phyloP scores from a whole-genome alignment of 2,888 invertebrate genomes.

The Pheosia gnoma region DNA sequence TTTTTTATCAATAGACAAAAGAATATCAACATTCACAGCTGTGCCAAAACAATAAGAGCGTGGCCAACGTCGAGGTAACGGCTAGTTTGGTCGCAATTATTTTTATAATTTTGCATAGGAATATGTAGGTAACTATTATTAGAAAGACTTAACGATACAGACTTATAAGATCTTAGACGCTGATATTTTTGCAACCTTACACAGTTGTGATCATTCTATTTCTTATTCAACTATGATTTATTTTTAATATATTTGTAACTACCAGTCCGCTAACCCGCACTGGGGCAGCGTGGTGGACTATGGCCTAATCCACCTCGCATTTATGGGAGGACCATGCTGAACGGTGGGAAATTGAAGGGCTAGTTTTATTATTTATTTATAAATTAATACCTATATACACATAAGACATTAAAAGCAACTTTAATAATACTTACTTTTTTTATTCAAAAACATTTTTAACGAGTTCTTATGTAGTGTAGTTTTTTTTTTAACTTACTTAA shows the following conservation, averaged over 20 bases:
- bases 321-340: background rate
- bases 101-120: background rate
- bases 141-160: background rate
- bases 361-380: too few species aligned
- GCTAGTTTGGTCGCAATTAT: conserved; percentile 1
- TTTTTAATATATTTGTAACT: background rate
- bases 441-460: too few species aligned
- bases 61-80: conserved; percentile 12
- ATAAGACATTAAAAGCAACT: too few species aligned
- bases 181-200: conserved; percentile 1
- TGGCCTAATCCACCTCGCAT: too few species aligned
- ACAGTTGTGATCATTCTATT: background rate
- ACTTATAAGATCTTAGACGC: background rate
- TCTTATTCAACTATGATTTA: background rate
- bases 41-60: conserved; percentile 40
- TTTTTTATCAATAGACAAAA: conserved; percentile 37
- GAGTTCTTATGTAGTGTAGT: too few species aligned
- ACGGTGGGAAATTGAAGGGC: too few species aligned
- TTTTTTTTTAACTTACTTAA: too few species aligned
- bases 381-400: too few species aligned
- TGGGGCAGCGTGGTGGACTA: too few species aligned
- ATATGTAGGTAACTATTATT: background rate
- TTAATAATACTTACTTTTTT: too few species aligned
- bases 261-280: too few species aligned
- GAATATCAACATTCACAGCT: conserved; percentile 43